A percentile compares a stretch with the other conserved stretches of the same genome.
phyloP scores from a whole-genome alignment of 2,888 invertebrate species.

The Caenorhabditis parvicauda region DNA sequence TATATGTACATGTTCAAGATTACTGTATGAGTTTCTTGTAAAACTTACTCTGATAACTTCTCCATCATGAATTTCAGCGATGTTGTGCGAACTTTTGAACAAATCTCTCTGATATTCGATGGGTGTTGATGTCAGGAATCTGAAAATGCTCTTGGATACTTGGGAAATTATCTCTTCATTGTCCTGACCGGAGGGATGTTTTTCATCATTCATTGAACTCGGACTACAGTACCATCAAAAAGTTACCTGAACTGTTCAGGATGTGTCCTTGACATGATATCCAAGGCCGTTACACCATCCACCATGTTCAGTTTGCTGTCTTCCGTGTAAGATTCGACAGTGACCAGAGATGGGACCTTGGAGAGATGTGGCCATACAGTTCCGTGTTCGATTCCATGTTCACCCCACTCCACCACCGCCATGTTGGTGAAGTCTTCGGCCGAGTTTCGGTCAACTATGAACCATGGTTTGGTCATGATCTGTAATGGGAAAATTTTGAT shows the following conservation, averaged over 20 bases:
- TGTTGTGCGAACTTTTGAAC: conserved; percentile 32
- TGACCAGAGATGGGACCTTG: conserved; percentile 35
- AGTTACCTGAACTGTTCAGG: conserved; percentile 30
- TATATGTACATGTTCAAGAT: neutral
- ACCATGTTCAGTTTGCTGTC: conserved; percentile 31
- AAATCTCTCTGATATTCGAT: conserved; percentile 41
- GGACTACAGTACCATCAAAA: too few species aligned
- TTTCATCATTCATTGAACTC: too few species aligned
- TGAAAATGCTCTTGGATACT: too few species aligned
- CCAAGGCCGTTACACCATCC: conserved; percentile 37
- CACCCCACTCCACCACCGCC: conserved; percentile 34
- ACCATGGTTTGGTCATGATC: conserved; percentile 27
- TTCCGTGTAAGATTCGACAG: conserved; percentile 30
- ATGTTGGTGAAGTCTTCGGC: conserved; percentile 20
- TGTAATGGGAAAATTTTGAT: conserved; percentile 4
- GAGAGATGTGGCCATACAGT: conserved; percentile 50
- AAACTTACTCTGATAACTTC: conserved; percentile 34
- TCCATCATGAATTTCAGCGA: conserved; percentile 26
- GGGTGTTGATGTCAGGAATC: conserved; percentile 21
- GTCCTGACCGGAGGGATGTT: too few species aligned
- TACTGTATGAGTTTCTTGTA: too few species aligned
- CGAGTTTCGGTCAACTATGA: conserved; percentile 14
- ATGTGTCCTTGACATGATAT: conserved; percentile 23
- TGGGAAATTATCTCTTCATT: too few species aligned
- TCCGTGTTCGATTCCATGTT: conserved; percentile 31